Conservation (phyloP, 1,140 invertebrate genomes). For the Drosophila ironensis region DNA sequence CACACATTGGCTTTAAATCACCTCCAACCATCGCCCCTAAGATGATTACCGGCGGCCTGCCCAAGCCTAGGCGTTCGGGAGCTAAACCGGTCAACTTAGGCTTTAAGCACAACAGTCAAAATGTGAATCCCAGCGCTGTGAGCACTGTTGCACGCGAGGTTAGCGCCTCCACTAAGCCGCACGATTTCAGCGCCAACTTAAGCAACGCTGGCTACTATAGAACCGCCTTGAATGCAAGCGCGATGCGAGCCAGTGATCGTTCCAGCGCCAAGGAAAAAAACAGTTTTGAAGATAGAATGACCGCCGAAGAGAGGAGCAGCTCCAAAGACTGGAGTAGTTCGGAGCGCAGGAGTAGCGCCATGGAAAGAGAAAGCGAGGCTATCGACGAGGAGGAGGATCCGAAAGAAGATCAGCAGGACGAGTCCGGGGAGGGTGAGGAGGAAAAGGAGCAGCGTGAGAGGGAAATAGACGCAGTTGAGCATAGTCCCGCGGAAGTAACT, state of each 20-base stretch:
- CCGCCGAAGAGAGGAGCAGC: neutral
- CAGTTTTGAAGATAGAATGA: neutral
- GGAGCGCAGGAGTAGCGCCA: neutral
- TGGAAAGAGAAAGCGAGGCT: neutral
- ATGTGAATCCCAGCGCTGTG: constrained; percentile 36
- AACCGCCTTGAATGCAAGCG: neutral
- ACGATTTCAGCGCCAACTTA: constrained; percentile 18
- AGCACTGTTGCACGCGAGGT: constrained; percentile 38
- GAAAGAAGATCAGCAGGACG: neutral
- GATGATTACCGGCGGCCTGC: neutral
- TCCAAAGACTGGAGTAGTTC: neutral
- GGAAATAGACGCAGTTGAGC: neutral
- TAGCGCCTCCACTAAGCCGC: constrained; percentile 29
- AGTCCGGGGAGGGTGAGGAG: neutral
- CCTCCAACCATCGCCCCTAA: neutral
- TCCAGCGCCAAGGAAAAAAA: neutral
- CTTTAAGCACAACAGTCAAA: constrained; percentile 11
- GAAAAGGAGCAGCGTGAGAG: neutral
- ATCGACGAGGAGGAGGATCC: neutral
- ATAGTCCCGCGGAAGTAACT: neutral
- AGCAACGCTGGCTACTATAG: constrained; percentile 19
- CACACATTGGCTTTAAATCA: constrained; percentile 39
- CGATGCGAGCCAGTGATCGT: neutral
- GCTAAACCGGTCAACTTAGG: neutral
- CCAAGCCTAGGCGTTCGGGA: neutral